phyloP scores from a whole-genome alignment of 2,797 vertebrate species.

The Pipistrellus pipistrellus region DNA sequence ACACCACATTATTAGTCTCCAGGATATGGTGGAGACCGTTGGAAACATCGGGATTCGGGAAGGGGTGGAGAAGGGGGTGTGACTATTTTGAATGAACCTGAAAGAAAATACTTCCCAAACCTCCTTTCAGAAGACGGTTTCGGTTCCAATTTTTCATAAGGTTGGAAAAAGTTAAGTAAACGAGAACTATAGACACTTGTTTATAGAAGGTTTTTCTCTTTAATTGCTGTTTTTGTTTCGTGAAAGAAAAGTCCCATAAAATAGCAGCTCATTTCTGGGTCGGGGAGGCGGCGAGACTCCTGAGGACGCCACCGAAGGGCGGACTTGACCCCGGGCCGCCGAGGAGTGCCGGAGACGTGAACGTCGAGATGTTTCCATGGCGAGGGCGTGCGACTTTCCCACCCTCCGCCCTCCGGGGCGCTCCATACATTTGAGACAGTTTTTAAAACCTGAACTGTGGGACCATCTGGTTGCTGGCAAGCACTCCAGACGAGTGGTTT shows the following conservation, averaged over 20 bases:
- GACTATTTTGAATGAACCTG: slow-evolving; percentile 84
- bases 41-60: slow-evolving; percentile 78
- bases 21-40: slow-evolving; percentile 73
- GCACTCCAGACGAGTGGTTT: slow-evolving; percentile 84
- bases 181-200: slow-evolving; percentile 83
- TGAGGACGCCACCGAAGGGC: slow-evolving; percentile 55
- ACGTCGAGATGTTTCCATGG: not conserved
- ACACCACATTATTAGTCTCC: slow-evolving; percentile 58
- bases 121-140: slow-evolving; percentile 76
- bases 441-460: slow-evolving; percentile 71
- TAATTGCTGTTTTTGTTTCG: slow-evolving; percentile 86
- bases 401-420: slow-evolving; percentile 74
- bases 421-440: slow-evolving; percentile 75
- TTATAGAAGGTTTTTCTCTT: slow-evolving; percentile 83
- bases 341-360: not conserved
- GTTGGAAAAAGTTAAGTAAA: slow-evolving; percentile 85
- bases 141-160: slow-evolving; percentile 82
- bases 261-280: slow-evolving; percentile 65
- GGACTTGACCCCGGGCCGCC: slow-evolving; percentile 50
- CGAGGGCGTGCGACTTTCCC: slow-evolving; percentile 59
- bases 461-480: slow-evolving; percentile 77
- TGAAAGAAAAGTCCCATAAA: slow-evolving; percentile 83
- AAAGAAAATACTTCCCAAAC: slow-evolving; percentile 84
- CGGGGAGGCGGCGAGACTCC: slow-evolving; percentile 25
- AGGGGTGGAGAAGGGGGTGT: slow-evolving; percentile 78